Evolutionary conservation across 2,888 invertebrate species (phyloP), one percentile per base, ranked within the genome.

Genomic region (Crocallis elinguaria): DNA sequence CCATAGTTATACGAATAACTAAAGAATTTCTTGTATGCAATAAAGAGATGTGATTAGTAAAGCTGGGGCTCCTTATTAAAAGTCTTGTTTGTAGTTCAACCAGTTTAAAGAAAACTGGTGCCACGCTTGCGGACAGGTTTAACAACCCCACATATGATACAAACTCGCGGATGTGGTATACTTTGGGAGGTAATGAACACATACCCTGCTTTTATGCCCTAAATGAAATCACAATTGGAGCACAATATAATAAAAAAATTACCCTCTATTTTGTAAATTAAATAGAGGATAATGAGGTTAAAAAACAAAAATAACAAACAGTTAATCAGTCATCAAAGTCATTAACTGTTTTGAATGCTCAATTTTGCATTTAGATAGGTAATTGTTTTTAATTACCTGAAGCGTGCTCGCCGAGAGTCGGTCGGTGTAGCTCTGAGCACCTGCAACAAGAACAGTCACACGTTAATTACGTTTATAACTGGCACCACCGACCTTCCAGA

Each of bases 81-180:
- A 77, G 75, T 69, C 79, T 75, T 68, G 77, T 71, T 79, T 72
- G 75, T 75, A 69, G 78, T 74, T 71, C 66, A 75, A 86, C 86
- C 80, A 82, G 88, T 88, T 82, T 74, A 64, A 69, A 77, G 75
- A 76, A 81, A 82, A 83, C 83, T 82, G 79, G 83, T 81, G 79
- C 73, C 66, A 48, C 49, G 71, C 71, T 72, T 67, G 71, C 50
- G 67, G 82, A 87, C 88, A 82, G 86, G 89, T 88, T 86, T 82
- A 71, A 75, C 82, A 82, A 82, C 84, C 78, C 75, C 77, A 78
- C 85, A 82, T 78, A 79, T 80, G 83, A 77, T 74, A 70, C 75
- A 76, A 77, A 82, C 80, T 87, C 77, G 82, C 88, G 89, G 88
- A 90, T 87, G 79, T 82, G 82, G 83, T 85, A 85, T 88, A 88